These are phyloP conservation scores for Encarsia formosa DNA, from an alignment of 2,888 invertebrate genomes.

Conservation along the genomic window DNA sequence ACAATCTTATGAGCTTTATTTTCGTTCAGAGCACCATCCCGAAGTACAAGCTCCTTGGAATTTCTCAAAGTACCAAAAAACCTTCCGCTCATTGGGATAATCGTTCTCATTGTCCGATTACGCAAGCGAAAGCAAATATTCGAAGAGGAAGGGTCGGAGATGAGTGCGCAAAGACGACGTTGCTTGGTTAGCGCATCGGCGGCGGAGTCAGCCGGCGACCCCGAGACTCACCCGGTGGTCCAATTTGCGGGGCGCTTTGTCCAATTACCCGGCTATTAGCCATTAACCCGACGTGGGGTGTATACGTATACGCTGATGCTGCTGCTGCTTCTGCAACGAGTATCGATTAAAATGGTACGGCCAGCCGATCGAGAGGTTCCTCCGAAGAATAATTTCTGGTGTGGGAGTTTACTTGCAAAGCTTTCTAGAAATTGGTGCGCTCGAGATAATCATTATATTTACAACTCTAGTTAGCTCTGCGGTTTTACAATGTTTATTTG, in stretches of 20 bases:
- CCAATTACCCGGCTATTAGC: conserved; percentile 45
- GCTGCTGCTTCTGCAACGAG: neutral
- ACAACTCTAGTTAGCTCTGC: too few species aligned
- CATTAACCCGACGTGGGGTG: too few species aligned
- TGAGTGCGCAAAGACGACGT: too few species aligned
- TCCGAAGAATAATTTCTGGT: neutral
- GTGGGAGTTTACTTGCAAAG: too few species aligned
- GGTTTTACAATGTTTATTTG: too few species aligned
- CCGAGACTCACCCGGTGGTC: conserved; percentile 44
- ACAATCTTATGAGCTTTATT: too few species aligned
- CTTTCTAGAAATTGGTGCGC: too few species aligned
- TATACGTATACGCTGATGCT: too few species aligned
- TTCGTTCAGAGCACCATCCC: too few species aligned
- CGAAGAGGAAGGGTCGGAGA: neutral
- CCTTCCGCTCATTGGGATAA: neutral
- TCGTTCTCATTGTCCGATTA: neutral
- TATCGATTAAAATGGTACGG: too few species aligned
- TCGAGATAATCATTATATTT: too few species aligned
- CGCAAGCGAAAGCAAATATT: neutral
- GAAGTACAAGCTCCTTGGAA: too few species aligned
- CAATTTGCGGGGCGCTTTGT: conserved; percentile 52
- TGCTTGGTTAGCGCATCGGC: neutral
- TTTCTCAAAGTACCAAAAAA: neutral
- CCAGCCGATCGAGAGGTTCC: neutral
- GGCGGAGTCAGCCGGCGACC: neutral